phyloP scores from a whole-genome alignment of 2,113 vertebrate species.

The Spilogale gracilis region DNA sequence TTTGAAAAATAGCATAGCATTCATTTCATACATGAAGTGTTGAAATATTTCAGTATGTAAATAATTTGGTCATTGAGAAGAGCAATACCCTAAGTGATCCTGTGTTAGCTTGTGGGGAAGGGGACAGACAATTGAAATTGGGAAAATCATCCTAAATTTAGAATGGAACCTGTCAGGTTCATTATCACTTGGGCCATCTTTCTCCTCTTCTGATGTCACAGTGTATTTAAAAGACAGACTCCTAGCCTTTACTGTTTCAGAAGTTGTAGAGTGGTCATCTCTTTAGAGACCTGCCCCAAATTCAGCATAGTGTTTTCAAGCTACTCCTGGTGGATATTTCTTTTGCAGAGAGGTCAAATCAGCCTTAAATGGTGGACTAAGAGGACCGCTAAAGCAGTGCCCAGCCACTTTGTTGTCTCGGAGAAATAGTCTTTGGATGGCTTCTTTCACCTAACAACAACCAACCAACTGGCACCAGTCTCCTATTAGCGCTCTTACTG shows the following conservation, averaged over 20 bases:
- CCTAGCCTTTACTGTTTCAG: background rate
- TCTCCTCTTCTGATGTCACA: background rate
- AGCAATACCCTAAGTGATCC: background rate
- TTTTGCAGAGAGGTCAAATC: background rate
- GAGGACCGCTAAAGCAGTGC: background rate
- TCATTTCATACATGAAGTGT: background rate
- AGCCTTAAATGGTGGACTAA: background rate
- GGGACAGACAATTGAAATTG: background rate
- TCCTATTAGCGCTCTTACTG: background rate
- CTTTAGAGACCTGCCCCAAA: background rate
- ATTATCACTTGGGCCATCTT: background rate
- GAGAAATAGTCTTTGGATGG: background rate
- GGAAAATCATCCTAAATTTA: background rate
- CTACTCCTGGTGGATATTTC: background rate
- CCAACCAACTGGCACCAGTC: background rate
- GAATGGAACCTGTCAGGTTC: background rate
- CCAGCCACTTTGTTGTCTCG: background rate
- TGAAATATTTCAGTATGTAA: background rate
- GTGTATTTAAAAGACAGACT: background rate
- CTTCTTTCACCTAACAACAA: background rate
- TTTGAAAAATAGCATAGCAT: background rate
- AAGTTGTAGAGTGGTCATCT: accelerated
- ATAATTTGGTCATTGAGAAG: background rate
- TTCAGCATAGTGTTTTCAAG: background rate
- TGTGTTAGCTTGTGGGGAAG: background rate